phyloP scores from a whole-genome alignment of 2,113 vertebrate genomes.

The Eurypyga helias region DNA sequence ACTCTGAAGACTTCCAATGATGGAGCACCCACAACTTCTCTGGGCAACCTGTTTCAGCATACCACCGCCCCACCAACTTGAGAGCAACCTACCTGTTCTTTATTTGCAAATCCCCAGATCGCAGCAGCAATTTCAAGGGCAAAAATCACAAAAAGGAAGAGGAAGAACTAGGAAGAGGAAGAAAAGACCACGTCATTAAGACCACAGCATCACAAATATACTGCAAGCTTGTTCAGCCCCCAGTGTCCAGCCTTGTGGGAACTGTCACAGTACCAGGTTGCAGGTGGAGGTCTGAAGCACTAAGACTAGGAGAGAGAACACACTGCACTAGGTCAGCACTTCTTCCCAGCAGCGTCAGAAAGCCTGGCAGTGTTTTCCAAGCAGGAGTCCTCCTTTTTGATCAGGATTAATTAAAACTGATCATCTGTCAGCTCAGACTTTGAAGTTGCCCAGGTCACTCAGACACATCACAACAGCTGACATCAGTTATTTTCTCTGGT shows the following conservation, averaged over 20 bases:
- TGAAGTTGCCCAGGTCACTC: neutral
- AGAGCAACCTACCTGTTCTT: conserved; percentile 82
- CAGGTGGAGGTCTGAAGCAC: neutral
- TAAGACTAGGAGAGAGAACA: neutral
- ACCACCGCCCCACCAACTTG: neutral
- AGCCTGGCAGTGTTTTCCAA: neutral
- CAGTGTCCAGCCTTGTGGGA: neutral
- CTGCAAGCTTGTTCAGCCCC: neutral
- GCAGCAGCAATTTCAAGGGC: conserved; percentile 93
- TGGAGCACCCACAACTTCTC: neutral
- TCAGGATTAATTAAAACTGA: conserved; percentile 16
- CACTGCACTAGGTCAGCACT: neutral
- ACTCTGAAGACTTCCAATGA: neutral
- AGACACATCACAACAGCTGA: neutral
- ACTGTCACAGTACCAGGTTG: neutral
- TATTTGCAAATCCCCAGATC: conserved; percentile 94
- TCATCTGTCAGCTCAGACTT: neutral
- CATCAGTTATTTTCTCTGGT: neutral
- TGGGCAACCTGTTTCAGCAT: neutral
- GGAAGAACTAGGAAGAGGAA: conserved; percentile 88
- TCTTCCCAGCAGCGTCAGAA: accelerated
- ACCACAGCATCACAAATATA: neutral
- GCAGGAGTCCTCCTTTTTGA: neutral
- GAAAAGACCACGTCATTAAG: neutral
- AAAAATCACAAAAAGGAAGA: conserved; percentile 94